Base-by-base conservation (phyloP, 2,888 invertebrate genomes). In the Hydrotaea diabolus region DNA sequence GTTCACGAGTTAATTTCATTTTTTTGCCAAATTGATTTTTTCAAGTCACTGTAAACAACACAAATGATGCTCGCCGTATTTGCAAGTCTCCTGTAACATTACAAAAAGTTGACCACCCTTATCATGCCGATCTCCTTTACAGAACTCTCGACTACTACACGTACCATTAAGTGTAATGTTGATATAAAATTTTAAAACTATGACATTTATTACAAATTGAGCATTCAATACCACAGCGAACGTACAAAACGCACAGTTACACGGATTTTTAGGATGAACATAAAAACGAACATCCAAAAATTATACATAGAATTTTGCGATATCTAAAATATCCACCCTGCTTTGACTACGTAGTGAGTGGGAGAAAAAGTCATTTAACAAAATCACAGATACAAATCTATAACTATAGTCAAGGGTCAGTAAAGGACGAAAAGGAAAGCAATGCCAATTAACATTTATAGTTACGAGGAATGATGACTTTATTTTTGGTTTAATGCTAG, bases 191-290 rank as follows among this genome's bases (percentile, higher is more conserved):
- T 87, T 86, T 87, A 87, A 87, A 87, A 86, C 88, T 89, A 88
- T 89, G 89, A 89, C 89, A 88, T 87, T 89, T 89, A 88, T 88
- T 89, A 89, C 89, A 89, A 89, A 89, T 89, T 89, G 89, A 88
- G 88, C 88, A 85, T 87, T 53, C 31, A 39, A 26, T 88, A 88
- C 89, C 88, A 73, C 64, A 76, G 76, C n/a, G 1, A 5, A 9
- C 36, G 13, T 5, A 62, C 15, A 31, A n/a, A 31, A 59, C 26
- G 26, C 31, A 62, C 62, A 36, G n/a, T 17, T 36, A 8, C 26
- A n/a, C 62, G 8, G n/a, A n/a, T 62, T 31, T 62, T 62, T 62
- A n/a, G n/a, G 31, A 62, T n/a, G 36, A 15, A n/a, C 62, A 62
- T 62, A 62, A 62, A 62, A 62, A 31, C 7, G 62, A 62, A 62